These are phyloP conservation scores for Spilarctia lutea DNA, from an alignment of 2,888 invertebrate genomes.

Conservation along the genomic window DNA sequence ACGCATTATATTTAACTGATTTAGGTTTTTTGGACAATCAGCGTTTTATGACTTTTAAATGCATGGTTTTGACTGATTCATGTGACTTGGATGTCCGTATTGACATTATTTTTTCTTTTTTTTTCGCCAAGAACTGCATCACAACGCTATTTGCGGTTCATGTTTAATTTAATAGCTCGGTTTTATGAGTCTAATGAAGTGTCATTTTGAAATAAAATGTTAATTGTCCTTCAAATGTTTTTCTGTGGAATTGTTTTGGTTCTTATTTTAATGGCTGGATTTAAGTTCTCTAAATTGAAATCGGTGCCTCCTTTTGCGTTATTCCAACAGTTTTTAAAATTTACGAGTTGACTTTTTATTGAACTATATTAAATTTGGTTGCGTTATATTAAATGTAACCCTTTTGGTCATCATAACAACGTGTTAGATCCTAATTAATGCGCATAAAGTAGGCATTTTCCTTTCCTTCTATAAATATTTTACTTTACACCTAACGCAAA, in stretches of 20 bases:
- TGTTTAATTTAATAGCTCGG: slow-evolving; percentile 34
- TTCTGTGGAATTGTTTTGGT: slow-evolving; percentile 6
- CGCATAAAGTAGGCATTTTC: background rate
- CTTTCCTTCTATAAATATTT: slow-evolving; percentile 22
- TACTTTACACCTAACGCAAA: slow-evolving; percentile 37
- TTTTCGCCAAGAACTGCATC: slow-evolving; percentile 32
- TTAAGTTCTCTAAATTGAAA: slow-evolving; percentile 16
- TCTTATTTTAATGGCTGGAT: slow-evolving; percentile 17
- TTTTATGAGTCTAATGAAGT: slow-evolving; percentile 35
- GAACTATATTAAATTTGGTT: slow-evolving; percentile 7
- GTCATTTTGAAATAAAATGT: slow-evolving; percentile 22
- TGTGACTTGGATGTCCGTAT: slow-evolving; percentile 24
- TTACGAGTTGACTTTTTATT: background rate
- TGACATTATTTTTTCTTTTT: slow-evolving; percentile 29
- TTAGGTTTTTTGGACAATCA: slow-evolving; percentile 32
- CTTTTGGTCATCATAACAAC: background rate
- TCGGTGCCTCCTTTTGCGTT: slow-evolving; percentile 14
- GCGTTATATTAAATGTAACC: background rate
- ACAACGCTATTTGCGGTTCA: slow-evolving; percentile 34
- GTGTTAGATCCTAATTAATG: background rate
- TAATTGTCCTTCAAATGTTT: slow-evolving; percentile 17
- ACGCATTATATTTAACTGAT: slow-evolving; percentile 36
- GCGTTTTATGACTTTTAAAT: slow-evolving; percentile 45
- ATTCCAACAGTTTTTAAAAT: slow-evolving; percentile 4
- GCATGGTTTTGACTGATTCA: slow-evolving; percentile 29